These are phyloP conservation scores for Phainopepla nitens DNA, from an alignment of 2,113 vertebrate species.

Conservation along the genomic window DNA sequence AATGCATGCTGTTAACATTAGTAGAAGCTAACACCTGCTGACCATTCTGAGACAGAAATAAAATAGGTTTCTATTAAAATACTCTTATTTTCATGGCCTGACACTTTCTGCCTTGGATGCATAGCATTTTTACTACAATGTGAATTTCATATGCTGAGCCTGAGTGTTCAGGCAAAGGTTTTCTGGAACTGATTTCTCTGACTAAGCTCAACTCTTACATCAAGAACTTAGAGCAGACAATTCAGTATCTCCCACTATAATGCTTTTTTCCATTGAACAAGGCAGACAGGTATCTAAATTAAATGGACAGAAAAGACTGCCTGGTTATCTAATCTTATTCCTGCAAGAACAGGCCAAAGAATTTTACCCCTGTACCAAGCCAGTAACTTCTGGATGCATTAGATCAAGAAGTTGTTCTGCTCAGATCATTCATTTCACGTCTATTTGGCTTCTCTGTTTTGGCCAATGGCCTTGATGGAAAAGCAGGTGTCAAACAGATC, in stretches of 20 bases:
- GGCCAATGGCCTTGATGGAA: neutral
- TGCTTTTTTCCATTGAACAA: neutral
- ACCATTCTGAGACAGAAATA: neutral
- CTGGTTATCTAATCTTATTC: slow-evolving; percentile 13
- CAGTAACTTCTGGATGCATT: slow-evolving; percentile 4
- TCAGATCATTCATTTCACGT: neutral
- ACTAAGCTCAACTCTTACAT: neutral
- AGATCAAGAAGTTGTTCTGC: neutral
- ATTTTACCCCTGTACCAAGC: slow-evolving; percentile 1
- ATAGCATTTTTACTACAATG: neutral
- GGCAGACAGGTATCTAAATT: neutral
- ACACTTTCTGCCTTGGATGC: neutral
- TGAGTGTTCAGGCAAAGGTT: neutral
- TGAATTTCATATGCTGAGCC: neutral
- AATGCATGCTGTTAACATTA: neutral
- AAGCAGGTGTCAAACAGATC: neutral
- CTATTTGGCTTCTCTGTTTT: neutral
- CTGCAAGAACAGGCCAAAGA: neutral
- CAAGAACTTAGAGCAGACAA: neutral
- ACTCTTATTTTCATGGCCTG: neutral
- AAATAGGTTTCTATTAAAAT: neutral
- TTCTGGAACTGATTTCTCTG: neutral
- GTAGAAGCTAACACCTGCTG: neutral
- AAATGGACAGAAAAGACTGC: neutral
- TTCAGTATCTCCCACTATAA: neutral